Evolutionary conservation across 2,797 vertebrate genomes (phyloP), one percentile per base, ranked within the genome.

Genomic region (Hoplostethus atlanticus): DNA sequence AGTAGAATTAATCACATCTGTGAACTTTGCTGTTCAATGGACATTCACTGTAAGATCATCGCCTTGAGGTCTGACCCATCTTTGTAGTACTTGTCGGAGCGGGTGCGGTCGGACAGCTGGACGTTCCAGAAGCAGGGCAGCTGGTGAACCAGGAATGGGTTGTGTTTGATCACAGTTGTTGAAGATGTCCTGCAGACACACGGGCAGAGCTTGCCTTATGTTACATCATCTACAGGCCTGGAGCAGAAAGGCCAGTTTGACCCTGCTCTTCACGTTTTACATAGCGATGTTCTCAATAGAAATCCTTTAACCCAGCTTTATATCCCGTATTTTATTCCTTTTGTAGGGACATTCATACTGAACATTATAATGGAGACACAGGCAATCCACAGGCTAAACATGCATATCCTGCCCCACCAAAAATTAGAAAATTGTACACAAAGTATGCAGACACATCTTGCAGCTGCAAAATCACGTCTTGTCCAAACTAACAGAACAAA

Each of bases 111-210:
- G 0, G 96, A 97, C 47, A 97, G 90, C 87, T 97, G 96, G 54
- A 97, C 96, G 0, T 97, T 97, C 96, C 96, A 97, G 93, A 96
- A 97, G 83, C 96, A 97, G 4, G 96, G 96, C 61, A 97, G 95
- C 91, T 96, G 95, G 80, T 96, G 94, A 66, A 97, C 95, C 51
- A 96, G 94, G 92, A 96, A 96, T 10, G 95, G 95, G 83, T 95
- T 96, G 85, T 96, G 96, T 86, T 97, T 97, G 94, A 97, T 97
- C 90, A 96, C 96, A 2, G 95, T 96, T 28, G 9, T 96, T 97
- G 91, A 97, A 97, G 83, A 97, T 95, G 84, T 96, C 95, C 96
- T 96, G 90, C 55, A 38, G 59, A 15, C 60, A 55, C 42, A 76
- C 68, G 76, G 62, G n/a, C 46, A 55, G 59, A 71, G 36, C 51